These are phyloP conservation scores for Sorex fumeus DNA, from an alignment of 2,113 vertebrate species.

Conservation along the genomic window DNA sequence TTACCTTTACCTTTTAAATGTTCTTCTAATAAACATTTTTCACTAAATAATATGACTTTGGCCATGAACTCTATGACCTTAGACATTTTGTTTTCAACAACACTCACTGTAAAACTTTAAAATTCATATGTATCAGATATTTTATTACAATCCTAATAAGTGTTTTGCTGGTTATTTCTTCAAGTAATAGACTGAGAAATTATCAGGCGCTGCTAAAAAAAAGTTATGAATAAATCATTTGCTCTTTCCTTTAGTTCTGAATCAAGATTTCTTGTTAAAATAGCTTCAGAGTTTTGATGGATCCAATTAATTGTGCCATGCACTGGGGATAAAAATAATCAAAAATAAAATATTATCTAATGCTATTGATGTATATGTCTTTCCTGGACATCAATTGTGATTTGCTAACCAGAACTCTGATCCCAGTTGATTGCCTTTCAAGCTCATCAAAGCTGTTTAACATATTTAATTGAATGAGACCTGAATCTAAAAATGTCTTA, in stretches of 20 bases:
- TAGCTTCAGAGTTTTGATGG: background rate
- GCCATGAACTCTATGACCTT: background rate
- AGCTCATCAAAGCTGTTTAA: background rate
- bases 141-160: background rate
- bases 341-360: background rate
- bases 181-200: background rate
- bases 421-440: background rate
- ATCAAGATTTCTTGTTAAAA: background rate
- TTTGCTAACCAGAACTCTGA: background rate
- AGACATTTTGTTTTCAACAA: constrained; percentile 8
- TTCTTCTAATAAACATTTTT: background rate
- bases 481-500: background rate
- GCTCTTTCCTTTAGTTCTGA: background rate
- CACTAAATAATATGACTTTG: background rate
- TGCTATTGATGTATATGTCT: background rate
- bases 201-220: background rate
- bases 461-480: background rate
- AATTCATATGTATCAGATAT: background rate
- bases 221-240: background rate
- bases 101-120: background rate
- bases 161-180: background rate
- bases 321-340: background rate
- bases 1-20: too few species aligned
- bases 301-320: background rate
- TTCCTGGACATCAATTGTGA: background rate